phyloP scores from a whole-genome alignment of 2,888 invertebrate species.

The Spilarctia lutea region DNA sequence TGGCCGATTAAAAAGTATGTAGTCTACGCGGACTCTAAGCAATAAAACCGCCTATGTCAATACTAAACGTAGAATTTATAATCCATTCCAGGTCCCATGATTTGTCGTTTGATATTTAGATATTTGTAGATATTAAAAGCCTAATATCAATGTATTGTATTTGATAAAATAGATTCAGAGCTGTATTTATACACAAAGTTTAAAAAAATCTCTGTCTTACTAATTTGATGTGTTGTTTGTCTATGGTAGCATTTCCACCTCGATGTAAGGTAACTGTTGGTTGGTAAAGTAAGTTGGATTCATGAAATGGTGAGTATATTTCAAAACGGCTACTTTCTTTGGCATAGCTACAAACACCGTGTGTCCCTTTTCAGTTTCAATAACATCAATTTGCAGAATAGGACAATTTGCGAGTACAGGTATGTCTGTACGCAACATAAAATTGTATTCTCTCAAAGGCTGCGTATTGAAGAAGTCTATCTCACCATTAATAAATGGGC shows the following conservation, averaged over 20 bases:
- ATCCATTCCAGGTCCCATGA: too few species aligned
- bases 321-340: conserved; percentile 70
- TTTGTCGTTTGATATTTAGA: too few species aligned
- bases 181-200: too few species aligned
- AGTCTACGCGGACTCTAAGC: too few species aligned
- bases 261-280: background rate
- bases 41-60: too few species aligned
- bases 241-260: background rate
- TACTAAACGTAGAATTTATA: too few species aligned
- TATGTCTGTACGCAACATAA: conserved; percentile 66
- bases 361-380: conserved; percentile 70
- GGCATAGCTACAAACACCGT: conserved; percentile 75
- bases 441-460: conserved; percentile 72
- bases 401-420: conserved; percentile 69
- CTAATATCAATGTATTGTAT: background rate
- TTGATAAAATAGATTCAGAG: background rate
- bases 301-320: conserved; percentile 58
- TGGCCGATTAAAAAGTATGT: too few species aligned
- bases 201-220: background rate
- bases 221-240: background rate
- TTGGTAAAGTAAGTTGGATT: background rate
- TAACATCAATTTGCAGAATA: conserved; percentile 69
- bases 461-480: conserved; percentile 65
- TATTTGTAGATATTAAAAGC: too few species aligned
- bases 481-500: conserved; percentile 62